phyloP scores from a whole-genome alignment of 2,113 vertebrate species.

The Morphnarchus princeps region DNA sequence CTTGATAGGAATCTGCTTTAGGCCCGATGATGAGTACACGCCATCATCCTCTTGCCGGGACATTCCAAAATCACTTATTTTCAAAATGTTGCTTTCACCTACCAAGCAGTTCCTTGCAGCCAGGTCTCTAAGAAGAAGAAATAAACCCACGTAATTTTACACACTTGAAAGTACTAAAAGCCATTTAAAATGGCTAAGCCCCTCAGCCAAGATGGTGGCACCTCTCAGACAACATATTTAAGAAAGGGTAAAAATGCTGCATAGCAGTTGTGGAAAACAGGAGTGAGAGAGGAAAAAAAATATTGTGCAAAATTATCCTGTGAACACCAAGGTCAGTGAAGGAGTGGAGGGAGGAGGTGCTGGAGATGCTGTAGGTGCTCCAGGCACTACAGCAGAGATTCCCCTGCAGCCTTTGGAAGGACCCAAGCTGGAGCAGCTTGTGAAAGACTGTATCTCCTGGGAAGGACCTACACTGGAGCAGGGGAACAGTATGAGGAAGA shows the following conservation, averaged over 20 bases:
- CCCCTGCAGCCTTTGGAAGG: background rate
- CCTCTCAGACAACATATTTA: background rate
- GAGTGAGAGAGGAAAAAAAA: background rate
- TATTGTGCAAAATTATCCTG: background rate
- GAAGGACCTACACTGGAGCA: background rate
- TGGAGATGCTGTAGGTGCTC: background rate
- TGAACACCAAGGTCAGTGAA: background rate
- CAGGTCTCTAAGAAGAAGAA: slow-evolving; percentile 83
- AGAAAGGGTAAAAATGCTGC: background rate
- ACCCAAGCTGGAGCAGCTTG: background rate
- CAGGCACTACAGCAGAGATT: background rate
- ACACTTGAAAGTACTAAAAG: background rate
- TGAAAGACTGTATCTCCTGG: background rate
- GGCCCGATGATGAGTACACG: slow-evolving; percentile 93
- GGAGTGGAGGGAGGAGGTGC: background rate
- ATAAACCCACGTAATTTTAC: slow-evolving; percentile 34
- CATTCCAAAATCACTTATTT: slow-evolving; percentile 99
- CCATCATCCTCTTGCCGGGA: slow-evolving; percentile 96
- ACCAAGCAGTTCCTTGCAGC: slow-evolving; percentile 97
- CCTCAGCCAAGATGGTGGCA: fast-evolving
- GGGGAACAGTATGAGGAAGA: background rate
- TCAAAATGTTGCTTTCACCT: slow-evolving; percentile 86
- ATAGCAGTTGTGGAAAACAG: background rate
- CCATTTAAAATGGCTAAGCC: background rate
- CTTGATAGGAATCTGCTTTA: slow-evolving; percentile 99